Evolutionary conservation across 2,113 vertebrate genomes (phyloP).

Genomic region (Actenoides hombroni): DNA sequence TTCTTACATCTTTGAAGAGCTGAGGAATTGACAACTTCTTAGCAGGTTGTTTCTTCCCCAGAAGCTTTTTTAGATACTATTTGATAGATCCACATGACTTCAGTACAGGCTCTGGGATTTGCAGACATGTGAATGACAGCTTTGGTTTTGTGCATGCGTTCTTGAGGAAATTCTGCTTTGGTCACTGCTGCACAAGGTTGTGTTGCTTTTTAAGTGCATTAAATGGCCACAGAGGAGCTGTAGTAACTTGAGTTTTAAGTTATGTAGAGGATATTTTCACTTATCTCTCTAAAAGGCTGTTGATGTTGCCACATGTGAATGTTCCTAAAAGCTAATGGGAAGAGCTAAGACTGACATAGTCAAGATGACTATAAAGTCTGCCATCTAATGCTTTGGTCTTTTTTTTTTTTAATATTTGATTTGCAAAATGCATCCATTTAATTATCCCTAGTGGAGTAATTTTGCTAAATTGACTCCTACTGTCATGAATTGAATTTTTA

Average conservation of each 20-base stretch:
- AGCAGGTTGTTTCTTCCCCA: not conserved
- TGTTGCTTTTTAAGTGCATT: not conserved
- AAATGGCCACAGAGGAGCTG: not conserved
- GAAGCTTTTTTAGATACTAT: not conserved
- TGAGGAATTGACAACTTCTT: not conserved
- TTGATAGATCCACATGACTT: not conserved
- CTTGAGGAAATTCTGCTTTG: not conserved
- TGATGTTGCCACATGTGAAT: not conserved
- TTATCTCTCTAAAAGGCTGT: not conserved
- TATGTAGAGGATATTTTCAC: not conserved
- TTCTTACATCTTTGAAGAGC: not conserved
- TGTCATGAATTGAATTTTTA: not conserved
- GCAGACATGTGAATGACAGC: not conserved
- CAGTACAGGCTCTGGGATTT: rapidly evolving
- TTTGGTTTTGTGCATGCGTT: not conserved
- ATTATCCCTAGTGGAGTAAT: not conserved
- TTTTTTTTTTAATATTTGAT: constrained; percentile 8
- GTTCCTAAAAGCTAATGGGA: not conserved
- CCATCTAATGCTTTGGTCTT: not conserved
- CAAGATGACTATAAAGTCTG: not conserved
- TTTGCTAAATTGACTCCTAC: not conserved
- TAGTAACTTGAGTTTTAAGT: not conserved
- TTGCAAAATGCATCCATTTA: constrained; percentile 6
- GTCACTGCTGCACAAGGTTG: not conserved
- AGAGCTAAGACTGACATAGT: not conserved